Base-by-base conservation (phyloP, 2,888 invertebrate species). In the Vannuccia rotundouncinata region DNA sequence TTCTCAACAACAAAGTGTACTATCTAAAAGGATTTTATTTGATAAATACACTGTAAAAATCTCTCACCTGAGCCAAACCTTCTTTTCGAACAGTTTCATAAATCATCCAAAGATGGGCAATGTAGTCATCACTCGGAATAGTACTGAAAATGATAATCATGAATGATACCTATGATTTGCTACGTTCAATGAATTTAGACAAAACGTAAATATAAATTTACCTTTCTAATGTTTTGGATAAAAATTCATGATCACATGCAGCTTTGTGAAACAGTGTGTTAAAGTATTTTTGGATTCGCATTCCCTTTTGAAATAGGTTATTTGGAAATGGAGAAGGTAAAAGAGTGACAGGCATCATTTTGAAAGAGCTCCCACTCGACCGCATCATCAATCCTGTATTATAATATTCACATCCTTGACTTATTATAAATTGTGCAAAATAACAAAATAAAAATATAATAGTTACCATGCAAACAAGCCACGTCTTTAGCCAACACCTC, bases 111-210 rank as follows among this genome's bases (percentile, higher is more conserved):
- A 96, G 89, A 84, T 91, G 91, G 45, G 91, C 91, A 0, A 95
- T 95, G 87, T 96, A 97, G 81, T 93, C 92, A 87, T 97, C 96
- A 0, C 92, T 93, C 89, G 92, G 90, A 27, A 95, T 78, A 78
- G 22, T 25, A 1, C 74, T 73, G 22, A 5, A 73, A n/a, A n/a
- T n/a, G n/a, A n/a, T n/a, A n/a, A n/a, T n/a, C n/a, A n/a, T n/a
- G 29, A 73, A 73, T 22, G n/a, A 13, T 10, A 73, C 2, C 74
- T n/a, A 73, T 13, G 22, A 10, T 13, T 5, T 73, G 22, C 5
- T 10, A 73, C 5, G 5, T 45, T 25, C n/a, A 13, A 22, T 78
- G 17, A 78, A 75, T 13, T 77, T 59, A 31, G 77, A 22, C 13
- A 27, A 1, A n/a, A 22, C 74, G 29, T 25, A 31, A 2, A 45